These are phyloP conservation scores for Erannis defoliaria DNA, from an alignment of 2,888 invertebrate species.

Conservation along the genomic window DNA sequence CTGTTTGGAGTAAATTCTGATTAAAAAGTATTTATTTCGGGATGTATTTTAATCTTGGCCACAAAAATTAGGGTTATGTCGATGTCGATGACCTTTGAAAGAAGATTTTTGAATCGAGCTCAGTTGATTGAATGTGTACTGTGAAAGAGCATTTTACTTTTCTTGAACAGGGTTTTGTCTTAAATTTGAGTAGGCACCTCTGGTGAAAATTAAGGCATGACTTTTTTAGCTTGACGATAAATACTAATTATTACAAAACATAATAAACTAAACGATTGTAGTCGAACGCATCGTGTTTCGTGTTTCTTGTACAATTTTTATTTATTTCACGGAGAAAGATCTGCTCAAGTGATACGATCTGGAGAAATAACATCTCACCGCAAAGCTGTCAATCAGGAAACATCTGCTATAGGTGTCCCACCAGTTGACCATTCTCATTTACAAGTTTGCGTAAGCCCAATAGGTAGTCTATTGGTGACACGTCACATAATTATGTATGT, in stretches of 20 bases:
- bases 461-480: constrained; percentile 41
- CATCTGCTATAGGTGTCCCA: constrained; percentile 5
- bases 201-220: background rate
- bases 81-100: background rate
- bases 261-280: background rate
- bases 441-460: constrained; percentile 42
- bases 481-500: constrained; percentile 45
- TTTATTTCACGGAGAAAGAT: background rate
- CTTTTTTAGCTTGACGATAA: background rate
- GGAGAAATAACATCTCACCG: background rate
- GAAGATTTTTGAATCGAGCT: no score
- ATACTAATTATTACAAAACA: background rate
- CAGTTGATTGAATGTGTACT: no score
- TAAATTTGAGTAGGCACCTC: no score
- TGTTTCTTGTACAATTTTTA: background rate
- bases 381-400: constrained; percentile 6
- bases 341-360: no score
- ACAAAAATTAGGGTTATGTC: background rate
- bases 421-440: constrained; percentile 25
- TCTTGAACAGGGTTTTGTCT: no score
- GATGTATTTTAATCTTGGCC: background rate
- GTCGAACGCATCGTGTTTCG: background rate
- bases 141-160: no score
- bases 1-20: background rate
- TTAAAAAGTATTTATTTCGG: background rate